These are phyloP conservation scores for Drosophila anomelani DNA, from an alignment of 2,888 invertebrate genomes.

Conservation along the genomic window DNA sequence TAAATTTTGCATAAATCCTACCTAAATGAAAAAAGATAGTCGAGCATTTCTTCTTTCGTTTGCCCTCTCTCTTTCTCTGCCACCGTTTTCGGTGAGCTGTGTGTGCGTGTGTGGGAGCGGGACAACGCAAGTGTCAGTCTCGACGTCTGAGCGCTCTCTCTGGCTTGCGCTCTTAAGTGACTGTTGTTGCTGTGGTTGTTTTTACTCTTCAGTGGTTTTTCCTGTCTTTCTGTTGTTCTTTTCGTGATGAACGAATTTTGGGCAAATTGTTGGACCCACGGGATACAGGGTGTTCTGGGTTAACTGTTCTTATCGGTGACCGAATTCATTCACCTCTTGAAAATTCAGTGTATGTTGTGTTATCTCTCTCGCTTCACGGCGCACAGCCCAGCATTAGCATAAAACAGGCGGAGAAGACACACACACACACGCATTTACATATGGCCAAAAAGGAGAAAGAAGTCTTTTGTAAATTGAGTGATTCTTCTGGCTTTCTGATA, in stretches of 20 bases:
- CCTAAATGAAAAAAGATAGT: constrained; percentile 40
- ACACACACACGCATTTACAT: constrained; percentile 55
- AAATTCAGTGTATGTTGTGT: constrained; percentile 41
- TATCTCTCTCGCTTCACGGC: constrained; percentile 50
- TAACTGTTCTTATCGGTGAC: constrained; percentile 60
- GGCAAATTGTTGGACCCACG: constrained; percentile 33
- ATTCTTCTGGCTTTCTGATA: constrained; percentile 36
- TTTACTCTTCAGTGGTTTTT: constrained; percentile 63
- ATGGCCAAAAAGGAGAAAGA: constrained; percentile 54
- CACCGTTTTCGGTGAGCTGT: constrained; percentile 1
- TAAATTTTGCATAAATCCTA: constrained; percentile 58
- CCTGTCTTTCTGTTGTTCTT: constrained; percentile 52
- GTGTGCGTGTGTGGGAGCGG: constrained; percentile 39
- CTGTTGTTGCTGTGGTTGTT: constrained; percentile 47
- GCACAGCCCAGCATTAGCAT: constrained; percentile 58
- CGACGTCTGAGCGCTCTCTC: constrained; percentile 34
- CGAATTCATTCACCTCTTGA: constrained; percentile 72
- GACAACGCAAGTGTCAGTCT: constrained; percentile 35
- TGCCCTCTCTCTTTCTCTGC: constrained; percentile 22
- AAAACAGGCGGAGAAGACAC: constrained; percentile 26
- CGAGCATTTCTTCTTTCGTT: constrained; percentile 60
- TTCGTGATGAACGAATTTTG: constrained; percentile 57
- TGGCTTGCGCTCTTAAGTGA: constrained; percentile 27
- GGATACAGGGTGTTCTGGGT: constrained; percentile 48
- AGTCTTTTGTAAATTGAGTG: constrained; percentile 49